Conservation (phyloP, 2,888 invertebrate genomes). For the Koerneria pararmatus region DNA sequence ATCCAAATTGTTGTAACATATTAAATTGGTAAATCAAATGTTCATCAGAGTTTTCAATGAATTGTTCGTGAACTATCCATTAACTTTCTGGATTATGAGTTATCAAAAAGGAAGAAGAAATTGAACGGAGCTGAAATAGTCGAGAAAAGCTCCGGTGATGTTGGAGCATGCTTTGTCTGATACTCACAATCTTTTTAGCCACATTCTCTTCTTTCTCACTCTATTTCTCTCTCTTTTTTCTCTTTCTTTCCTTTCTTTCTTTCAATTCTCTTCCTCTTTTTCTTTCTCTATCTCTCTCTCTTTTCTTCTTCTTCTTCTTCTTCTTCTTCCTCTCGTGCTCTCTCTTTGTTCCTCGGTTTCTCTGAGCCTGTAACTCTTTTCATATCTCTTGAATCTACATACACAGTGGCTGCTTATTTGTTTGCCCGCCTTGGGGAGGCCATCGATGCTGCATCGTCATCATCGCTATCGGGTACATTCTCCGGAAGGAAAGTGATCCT, state of each 20-base stretch:
- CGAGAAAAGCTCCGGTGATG: too few relatives aligned
- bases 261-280: too few relatives aligned
- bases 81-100: too few relatives aligned
- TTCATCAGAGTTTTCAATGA: too few relatives aligned
- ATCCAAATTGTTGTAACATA: too few relatives aligned
- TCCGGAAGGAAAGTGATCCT: not conserved
- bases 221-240: constrained; percentile 9
- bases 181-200: not conserved
- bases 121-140: too few relatives aligned
- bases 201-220: not conserved
- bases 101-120: too few relatives aligned
- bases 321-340: not conserved
- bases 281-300: too few relatives aligned
- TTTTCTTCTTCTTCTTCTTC: too few relatives aligned
- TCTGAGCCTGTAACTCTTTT: not conserved
- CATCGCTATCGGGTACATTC: not conserved
- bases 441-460: not conserved
- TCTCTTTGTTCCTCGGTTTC: constrained; percentile 1
- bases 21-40: too few relatives aligned
- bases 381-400: not conserved
- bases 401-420: not conserved
- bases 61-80: too few relatives aligned
- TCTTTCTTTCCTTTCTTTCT: constrained; percentile 7
- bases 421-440: not conserved
- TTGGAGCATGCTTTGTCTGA: not conserved